phyloP scores from a whole-genome alignment of 2,888 invertebrate species.

The Harpalus rubripes region DNA sequence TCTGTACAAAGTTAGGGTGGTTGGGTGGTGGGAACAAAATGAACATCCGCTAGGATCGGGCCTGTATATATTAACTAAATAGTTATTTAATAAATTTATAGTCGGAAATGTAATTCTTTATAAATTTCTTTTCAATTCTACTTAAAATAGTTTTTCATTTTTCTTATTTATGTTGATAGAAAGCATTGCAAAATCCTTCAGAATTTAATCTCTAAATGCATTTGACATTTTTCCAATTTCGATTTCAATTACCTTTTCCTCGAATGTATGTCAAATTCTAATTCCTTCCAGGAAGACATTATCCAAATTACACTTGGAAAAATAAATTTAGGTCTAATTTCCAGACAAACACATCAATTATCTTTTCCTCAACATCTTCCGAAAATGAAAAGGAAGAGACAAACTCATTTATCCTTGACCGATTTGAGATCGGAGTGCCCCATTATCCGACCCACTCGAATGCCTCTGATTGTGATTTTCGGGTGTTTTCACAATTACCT shows the following conservation, averaged over 20 bases:
- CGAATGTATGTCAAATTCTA: not conserved
- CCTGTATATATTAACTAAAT: too few species aligned
- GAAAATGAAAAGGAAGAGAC: not conserved
- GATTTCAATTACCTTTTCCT: not conserved
- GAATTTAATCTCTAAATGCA: not conserved
- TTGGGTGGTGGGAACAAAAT: too few species aligned
- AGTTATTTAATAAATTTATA: too few species aligned
- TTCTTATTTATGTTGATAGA: not conserved
- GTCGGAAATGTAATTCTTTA: too few species aligned
- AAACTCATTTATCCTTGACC: constrained; percentile 20
- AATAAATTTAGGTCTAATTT: not conserved
- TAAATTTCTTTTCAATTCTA: too few species aligned
- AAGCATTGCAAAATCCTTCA: not conserved
- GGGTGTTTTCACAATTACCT: constrained; percentile 33
- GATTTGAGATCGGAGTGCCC: constrained; percentile 16
- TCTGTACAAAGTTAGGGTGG: too few species aligned
- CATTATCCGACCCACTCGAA: constrained; percentile 17
- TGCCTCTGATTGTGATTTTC: constrained; percentile 22
- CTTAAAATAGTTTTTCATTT: not conserved
- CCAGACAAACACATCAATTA: not conserved
- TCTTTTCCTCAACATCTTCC: not conserved
- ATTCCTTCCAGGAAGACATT: not conserved
- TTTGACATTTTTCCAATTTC: not conserved
- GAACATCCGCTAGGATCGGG: too few species aligned
- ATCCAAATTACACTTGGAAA: not conserved